These are phyloP conservation scores for Pachymerium ferrugineum DNA, from an alignment of 2,888 invertebrate species.

Conservation along the genomic window DNA sequence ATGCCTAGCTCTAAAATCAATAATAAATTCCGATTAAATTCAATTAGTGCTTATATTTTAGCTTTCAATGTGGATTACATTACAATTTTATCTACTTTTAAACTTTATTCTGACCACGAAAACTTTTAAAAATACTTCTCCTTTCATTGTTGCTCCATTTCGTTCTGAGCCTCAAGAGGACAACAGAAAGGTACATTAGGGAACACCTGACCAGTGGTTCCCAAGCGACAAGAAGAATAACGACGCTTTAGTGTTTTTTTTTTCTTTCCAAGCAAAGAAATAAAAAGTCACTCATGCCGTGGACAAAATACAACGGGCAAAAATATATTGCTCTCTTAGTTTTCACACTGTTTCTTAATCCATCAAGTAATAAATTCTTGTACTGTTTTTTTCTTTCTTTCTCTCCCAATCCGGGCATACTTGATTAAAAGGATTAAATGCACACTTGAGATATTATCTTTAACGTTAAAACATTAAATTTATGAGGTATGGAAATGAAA, in stretches of 20 bases:
- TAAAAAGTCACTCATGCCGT: not conserved
- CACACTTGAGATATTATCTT: not conserved
- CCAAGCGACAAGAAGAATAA: conserved; percentile 10
- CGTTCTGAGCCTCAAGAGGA: not conserved
- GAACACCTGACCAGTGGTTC: conserved; percentile 16
- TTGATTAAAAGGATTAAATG: not conserved
- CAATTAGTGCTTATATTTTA: too few species aligned
- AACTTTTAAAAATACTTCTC: not conserved
- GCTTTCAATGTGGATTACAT: too few species aligned
- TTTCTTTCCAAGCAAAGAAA: not conserved
- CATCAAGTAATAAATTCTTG: not conserved
- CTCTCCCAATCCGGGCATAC: not conserved
- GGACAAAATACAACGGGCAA: not conserved
- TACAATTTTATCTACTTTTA: too few species aligned
- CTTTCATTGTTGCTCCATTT: not conserved
- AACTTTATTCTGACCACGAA: too few species aligned
- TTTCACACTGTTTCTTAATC: not conserved
- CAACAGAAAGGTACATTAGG: not conserved
- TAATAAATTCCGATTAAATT: too few species aligned
- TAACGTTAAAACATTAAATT: not conserved
- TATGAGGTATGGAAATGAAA: not conserved
- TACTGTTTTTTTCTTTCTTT: not conserved
- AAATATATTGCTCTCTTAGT: not conserved
- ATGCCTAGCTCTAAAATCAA: too few species aligned
- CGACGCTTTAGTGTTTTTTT: not conserved